Evolutionary conservation across 2,113 vertebrate species (phyloP), one percentile per base, ranked within the genome.

Genomic region (Calyptomena viridis): DNA sequence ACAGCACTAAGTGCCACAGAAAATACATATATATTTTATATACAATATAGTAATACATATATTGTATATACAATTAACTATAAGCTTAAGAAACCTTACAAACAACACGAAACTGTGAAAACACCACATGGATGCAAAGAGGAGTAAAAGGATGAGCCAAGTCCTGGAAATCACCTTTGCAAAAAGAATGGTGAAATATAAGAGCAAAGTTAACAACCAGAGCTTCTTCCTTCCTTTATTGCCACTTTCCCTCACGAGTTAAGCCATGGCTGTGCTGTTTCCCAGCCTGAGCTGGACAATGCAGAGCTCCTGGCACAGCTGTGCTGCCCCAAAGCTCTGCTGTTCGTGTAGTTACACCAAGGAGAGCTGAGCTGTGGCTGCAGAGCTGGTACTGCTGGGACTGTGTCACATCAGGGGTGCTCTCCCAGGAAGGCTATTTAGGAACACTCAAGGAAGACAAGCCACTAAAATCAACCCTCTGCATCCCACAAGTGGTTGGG

Each of bases 381-480:
- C n/a, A n/a, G n/a, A n/a, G n/a, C n/a, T n/a, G n/a, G n/a, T n/a
- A n/a, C n/a, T n/a, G n/a, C 33, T 19, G 25, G 5, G 24, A 77
- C 68, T 8, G 0, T 3, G 14, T 5, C n/a, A n/a, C 66, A 5
- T 11, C 0, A 40, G 20, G 5, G 2, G 30, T 4, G 4, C 11
- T 33, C 31, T 37, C 44, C 19, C 5, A 2, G 12, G 9, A 72
- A 47, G 33, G 37, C 30, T 47, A 3, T 5, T 52, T 4, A 8
- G 31, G 67, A 64, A n/a, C 11, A 3, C 21, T n/a, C 3, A 3
- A 79, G 17, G 62, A 76, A 49, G 40, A 60, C 11, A 4, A 0
- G 23, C 18, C n/a, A 13, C 27, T 17, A 37, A 39, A 87, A 53
- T 20, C 37, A 53, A 19, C 47, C 11, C 14, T 9, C 27, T 24